A percentile compares a stretch with the other conserved stretches of the same genome.
These are phyloP conservation scores for Acleris sparsana DNA, from an alignment of 2,888 invertebrate genomes.

Conservation along the genomic window DNA sequence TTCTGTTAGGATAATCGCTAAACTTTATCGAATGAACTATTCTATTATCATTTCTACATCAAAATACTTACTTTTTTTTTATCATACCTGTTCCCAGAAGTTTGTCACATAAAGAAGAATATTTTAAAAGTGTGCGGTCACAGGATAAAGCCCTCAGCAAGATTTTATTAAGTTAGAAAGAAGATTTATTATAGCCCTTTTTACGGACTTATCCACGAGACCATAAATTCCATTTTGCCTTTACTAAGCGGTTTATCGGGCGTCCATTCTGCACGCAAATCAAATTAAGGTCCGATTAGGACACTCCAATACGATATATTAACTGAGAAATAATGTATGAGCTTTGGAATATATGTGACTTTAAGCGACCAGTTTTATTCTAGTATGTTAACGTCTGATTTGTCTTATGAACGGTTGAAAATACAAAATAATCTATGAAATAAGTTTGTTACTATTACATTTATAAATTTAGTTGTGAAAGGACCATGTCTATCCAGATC, in stretches of 20 bases:
- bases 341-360: conserved; percentile 15
- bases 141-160: conserved; percentile 70
- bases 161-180: conserved; percentile 74
- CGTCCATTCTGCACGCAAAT: conserved; percentile 71
- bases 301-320: conserved; percentile 53
- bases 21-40: too few species aligned
- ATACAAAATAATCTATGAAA: too few species aligned
- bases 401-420: not conserved
- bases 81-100: not conserved
- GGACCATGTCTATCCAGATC: too few species aligned
- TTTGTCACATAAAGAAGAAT: conserved; percentile 19
- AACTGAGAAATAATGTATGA: conserved; percentile 48
- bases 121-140: conserved; percentile 30
- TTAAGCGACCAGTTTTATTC: conserved; percentile 16
- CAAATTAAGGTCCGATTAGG: conserved; percentile 73
- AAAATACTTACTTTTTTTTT: too few species aligned
- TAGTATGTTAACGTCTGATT: not conserved
- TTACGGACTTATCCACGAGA: conserved; percentile 67
- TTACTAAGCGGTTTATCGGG: conserved; percentile 73
- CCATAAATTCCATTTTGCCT: conserved; percentile 73
- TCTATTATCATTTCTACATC: too few species aligned
- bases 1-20: too few species aligned
- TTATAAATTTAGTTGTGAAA: too few species aligned
- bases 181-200: conserved; percentile 77
- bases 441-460: too few species aligned